These are phyloP conservation scores for Drosophila mojavensis DNA, from an alignment of 1,140 invertebrate genomes.

Conservation along the genomic window DNA sequence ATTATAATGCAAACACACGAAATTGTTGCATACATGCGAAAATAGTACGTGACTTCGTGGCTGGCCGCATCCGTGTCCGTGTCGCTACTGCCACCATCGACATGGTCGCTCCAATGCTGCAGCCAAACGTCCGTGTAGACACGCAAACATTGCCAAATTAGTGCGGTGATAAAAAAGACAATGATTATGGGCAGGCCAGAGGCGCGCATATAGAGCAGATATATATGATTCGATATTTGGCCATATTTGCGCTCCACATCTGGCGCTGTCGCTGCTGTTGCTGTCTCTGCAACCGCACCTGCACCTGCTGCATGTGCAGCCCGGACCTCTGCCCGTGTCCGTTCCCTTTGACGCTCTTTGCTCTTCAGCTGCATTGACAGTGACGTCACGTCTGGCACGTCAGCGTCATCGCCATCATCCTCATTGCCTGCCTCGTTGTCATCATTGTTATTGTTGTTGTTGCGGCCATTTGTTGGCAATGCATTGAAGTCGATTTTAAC, in stretches of 20 bases:
- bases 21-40: conserved; percentile 86
- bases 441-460: conserved; percentile 28
- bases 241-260: conserved; percentile 88
- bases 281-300: not conserved
- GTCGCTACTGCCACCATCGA: not conserved
- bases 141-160: conserved; percentile 86
- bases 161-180: conserved; percentile 85
- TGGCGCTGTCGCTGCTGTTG: conserved; percentile 36
- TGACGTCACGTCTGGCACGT: conserved; percentile 61
- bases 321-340: not conserved
- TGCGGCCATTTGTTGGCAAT: conserved; percentile 58
- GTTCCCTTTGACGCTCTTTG: not conserved
- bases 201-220: conserved; percentile 87
- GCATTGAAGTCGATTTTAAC: conserved; percentile 65
- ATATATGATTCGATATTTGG: conserved; percentile 86
- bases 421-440: conserved; percentile 12
- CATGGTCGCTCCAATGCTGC: conserved; percentile 86
- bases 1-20: conserved; percentile 86
- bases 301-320: not conserved
- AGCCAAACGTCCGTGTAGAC: conserved; percentile 88
- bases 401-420: conserved; percentile 24
- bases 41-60: conserved; percentile 86
- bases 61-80: conserved; percentile 1
- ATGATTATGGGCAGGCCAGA: conserved; percentile 86
- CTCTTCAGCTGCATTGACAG: not conserved